A percentile compares a stretch with the other conserved stretches of the same genome.
These are phyloP conservation scores for Teinopalpus imperialis DNA, from an alignment of 2,888 invertebrate genomes.

Conservation along the genomic window DNA sequence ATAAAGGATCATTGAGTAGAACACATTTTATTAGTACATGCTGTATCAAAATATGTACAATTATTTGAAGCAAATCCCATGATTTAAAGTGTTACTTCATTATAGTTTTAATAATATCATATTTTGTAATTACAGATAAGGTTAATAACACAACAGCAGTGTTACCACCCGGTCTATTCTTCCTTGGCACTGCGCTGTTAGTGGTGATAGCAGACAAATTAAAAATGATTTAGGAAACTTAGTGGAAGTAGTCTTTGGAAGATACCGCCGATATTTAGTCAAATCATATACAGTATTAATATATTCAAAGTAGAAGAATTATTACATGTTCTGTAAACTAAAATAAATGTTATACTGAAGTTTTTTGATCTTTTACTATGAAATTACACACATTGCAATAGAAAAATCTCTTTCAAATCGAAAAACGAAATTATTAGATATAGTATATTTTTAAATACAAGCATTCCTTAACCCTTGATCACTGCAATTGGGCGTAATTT, in stretches of 20 bases:
- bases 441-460: not conserved
- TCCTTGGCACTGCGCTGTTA: conserved; percentile 71
- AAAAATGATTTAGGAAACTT: conserved; percentile 48
- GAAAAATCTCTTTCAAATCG: not conserved
- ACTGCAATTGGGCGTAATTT: conserved; percentile 99
- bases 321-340: conserved; percentile 40
- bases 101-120: too few species aligned
- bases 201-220: conserved; percentile 75
- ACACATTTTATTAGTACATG: too few species aligned
- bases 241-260: conserved; percentile 32
- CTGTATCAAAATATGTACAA: too few species aligned
- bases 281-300: conserved; percentile 60
- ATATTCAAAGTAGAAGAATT: conserved; percentile 53
- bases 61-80: not conserved
- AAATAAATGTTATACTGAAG: conserved; percentile 29
- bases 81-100: too few species aligned
- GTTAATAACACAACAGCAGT: conserved; percentile 57
- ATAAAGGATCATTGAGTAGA: too few species aligned
- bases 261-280: conserved; percentile 46
- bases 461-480: conserved; percentile 91
- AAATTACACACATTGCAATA: not conserved
- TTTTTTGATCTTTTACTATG: conserved; percentile 1
- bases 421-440: too few species aligned
- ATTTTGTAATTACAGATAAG: conserved; percentile 56
- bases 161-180: conserved; percentile 68